These are phyloP conservation scores for Eristalis arbustorum DNA, from an alignment of 2,888 invertebrate species.

Conservation along the genomic window DNA sequence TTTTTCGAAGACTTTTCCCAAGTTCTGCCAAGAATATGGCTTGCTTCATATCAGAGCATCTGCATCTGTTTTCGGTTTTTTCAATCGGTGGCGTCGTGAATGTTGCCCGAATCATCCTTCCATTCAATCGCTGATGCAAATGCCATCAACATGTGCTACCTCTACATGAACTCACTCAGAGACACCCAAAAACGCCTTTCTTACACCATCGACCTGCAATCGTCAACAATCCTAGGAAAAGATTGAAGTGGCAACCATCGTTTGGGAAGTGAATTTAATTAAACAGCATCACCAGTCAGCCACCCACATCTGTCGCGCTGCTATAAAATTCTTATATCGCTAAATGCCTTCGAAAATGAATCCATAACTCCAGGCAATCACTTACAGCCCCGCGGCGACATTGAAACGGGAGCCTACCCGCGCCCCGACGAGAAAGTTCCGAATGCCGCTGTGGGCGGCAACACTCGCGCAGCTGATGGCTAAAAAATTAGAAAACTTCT, in stretches of 20 bases:
- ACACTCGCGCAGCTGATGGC: conserved; percentile 42
- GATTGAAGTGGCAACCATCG: not conserved
- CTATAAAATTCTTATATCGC: conserved; percentile 12
- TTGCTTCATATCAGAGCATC: no score
- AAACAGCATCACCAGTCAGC: not conserved
- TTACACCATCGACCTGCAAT: not conserved
- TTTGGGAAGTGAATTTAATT: conserved; percentile 2
- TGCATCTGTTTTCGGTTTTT: no score
- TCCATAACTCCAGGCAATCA: conserved; percentile 43
- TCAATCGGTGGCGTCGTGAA: no score
- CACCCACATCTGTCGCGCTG: not conserved
- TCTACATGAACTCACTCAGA: no score
- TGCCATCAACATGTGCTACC: no score
- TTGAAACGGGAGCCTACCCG: not conserved
- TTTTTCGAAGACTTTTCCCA: no score
- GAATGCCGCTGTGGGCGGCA: conserved; percentile 10
- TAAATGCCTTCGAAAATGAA: conserved; percentile 29
- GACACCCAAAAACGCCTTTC: not conserved
- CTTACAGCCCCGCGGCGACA: conserved; percentile 43
- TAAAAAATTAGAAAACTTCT: conserved; percentile 62
- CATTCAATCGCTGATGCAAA: no score
- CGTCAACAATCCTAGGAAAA: not conserved
- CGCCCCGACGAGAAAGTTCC: not conserved
- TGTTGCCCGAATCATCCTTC: no score
- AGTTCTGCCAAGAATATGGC: no score